Base-by-base conservation (phyloP, 2,888 invertebrate species). In the Halictus quadricinctus region DNA sequence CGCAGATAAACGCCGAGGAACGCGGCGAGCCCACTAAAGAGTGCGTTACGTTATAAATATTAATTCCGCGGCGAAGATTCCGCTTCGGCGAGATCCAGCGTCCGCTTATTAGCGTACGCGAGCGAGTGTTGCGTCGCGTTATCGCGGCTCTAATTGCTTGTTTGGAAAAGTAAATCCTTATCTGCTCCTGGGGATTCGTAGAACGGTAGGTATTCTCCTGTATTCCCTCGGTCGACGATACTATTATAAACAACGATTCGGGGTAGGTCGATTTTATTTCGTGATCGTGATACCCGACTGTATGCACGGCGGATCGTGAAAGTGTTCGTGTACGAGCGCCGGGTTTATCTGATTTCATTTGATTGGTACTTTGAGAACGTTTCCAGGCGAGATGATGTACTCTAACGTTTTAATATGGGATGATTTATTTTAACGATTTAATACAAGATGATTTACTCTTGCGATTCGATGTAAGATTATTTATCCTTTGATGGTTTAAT, bases 1-100 rank as follows among this genome's bases (percentile, higher is more conserved):
- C 76, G 81, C 79, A 36, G 72, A 78, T 75, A 85, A 72, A 76
- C 48, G 15, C 46, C 76, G 84, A 77, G 50, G 82, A 80, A 85
- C 58, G 70, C 69, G 76, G 76, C 41, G 69, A 36, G 66, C 36
- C 58, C 74, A 78, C 77, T 87, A 88, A 89, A 89, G 87, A 88
- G 80, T 83, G 85, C 86, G 85, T 88, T 84, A 80, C 87, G 79
- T 88, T 91, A 90, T 90, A 88, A 91, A 91, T 92, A 92, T 92
- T 88, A 91, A 92, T 90, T 86, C 69, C 82, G 72, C 21, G 43
- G 25, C 6, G 60, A 12, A 81, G 25, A 81, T 75, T 80, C 83
- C 79, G 80, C 85, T 60, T 79, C 85, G 76, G 75, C 78, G 78
- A 86, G 84, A 87, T 87, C 80, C 82, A 74, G 83, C 76, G 66